Base-by-base conservation (phyloP, 2,797 vertebrate genomes). In the Amniataba percoides region DNA sequence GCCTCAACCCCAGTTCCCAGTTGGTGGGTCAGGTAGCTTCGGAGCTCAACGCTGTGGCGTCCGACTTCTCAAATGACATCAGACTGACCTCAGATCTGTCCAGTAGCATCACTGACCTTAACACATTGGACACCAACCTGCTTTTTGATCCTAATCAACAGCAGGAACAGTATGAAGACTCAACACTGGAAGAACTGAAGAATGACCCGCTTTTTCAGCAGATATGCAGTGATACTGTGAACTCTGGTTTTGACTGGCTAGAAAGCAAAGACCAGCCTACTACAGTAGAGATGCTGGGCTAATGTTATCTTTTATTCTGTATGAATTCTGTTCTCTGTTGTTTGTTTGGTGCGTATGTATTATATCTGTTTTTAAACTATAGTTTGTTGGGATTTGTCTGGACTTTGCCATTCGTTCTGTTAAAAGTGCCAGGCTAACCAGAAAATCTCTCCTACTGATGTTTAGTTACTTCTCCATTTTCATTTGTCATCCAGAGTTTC, bases 201-300 rank as follows among this genome's bases (percentile, higher is more conserved):
- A 99, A 99, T 40, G 98, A 99, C 93, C 98, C 98, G 49, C 96
- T 99, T 83, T 99, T 99, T 96, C 98, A 99, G 93, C 98, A 99
- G 92, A 99, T 99, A 94, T 99, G 98, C 96, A 98, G 96, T 92
- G 98, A 99, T 94, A 98, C 98, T 90, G 98, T 99, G 93, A 98
- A 96, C 94, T 94, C 98, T 74, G 97, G 97, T 93, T 99, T 99
- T 89, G 98, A 99, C 89, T 99, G 98, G 98, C 97, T 99, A 94
- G 98, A 99, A 92, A 99, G 97, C 95, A 99, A 99, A 96, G 98
- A 99, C 96, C 98, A 99, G 94, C 96, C 97, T 81, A 96, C 97
- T 86, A 96, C 98, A 87, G 98, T 99, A 87, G 98, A 99, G 95
- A 99, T 99, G 98, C 95, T 99, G 96, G 98, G 98, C 95, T 99